Percentiles rank a stretch among this genome's conserved stretches.
Evolutionary conservation across 1,140 invertebrate species (phyloP).

Genomic region (Pararge aegeria): DNA sequence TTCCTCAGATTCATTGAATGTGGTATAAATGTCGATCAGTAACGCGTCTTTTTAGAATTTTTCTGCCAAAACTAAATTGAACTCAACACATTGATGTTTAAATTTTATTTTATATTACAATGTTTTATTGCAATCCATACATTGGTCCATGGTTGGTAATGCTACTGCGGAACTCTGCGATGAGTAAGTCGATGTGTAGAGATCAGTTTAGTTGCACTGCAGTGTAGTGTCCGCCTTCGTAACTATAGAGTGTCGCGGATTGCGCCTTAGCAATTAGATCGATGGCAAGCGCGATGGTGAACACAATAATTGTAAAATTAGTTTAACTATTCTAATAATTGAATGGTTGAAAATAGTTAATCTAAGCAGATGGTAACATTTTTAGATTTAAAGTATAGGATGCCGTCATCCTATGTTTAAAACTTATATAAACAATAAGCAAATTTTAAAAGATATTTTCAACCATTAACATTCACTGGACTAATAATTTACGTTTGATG

Average conservation of each 20-base stretch:
- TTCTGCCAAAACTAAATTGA: slow-evolving; percentile 45
- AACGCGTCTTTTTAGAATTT: slow-evolving; percentile 63
- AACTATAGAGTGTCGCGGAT: slow-evolving; percentile 64
- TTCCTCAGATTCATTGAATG: slow-evolving; percentile 60
- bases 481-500: slow-evolving; percentile 13
- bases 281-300: slow-evolving; percentile 52
- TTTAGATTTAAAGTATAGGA: too few relatives aligned
- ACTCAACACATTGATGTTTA: slow-evolving; percentile 32
- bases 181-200: slow-evolving; percentile 29
- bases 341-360: too few relatives aligned
- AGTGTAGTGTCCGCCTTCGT: slow-evolving; percentile 67
- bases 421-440: too few relatives aligned
- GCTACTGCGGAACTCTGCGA: too few relatives aligned
- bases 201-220: slow-evolving; percentile 54
- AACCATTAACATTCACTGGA: too few relatives aligned
- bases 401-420: too few relatives aligned
- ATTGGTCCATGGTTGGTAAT: too few relatives aligned
- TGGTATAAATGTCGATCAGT: slow-evolving; percentile 70
- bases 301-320: slow-evolving; percentile 61
- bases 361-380: too few relatives aligned
- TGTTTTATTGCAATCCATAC: too few relatives aligned
- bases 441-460: too few relatives aligned
- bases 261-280: slow-evolving; percentile 71
- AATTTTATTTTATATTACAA: not conserved
- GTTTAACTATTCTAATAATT: too few relatives aligned